Evolutionary conservation across 1,140 invertebrate species (phyloP).

Genomic region (Pachypeltis micranthus): DNA sequence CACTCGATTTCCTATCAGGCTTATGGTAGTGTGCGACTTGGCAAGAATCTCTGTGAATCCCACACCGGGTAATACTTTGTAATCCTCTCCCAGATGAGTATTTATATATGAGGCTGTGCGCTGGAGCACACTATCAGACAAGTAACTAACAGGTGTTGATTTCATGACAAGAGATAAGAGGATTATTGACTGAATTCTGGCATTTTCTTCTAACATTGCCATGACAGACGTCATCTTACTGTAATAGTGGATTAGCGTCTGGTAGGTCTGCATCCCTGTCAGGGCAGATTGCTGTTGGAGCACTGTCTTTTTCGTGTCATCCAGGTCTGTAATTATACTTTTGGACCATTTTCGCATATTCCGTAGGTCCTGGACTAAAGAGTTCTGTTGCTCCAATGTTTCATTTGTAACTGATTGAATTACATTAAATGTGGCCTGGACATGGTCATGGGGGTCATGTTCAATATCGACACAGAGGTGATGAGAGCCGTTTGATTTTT

Average conservation of each 20-base stretch:
- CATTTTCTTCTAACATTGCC: not conserved
- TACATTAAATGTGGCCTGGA: not conserved
- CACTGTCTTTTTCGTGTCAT: not conserved
- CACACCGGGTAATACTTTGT: not conserved
- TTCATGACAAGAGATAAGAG: not conserved
- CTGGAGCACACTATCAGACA: not conserved
- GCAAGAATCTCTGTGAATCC: not conserved
- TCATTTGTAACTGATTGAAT: not conserved
- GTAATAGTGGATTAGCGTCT: not conserved
- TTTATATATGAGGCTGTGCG: not conserved
- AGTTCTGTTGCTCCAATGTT: not conserved
- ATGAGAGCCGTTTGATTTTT: not conserved
- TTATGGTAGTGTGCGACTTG: not conserved
- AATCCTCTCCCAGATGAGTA: not conserved
- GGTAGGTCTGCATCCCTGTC: not conserved
- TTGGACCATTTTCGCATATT: not conserved
- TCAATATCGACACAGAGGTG: not conserved
- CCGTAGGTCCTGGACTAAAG: not conserved
- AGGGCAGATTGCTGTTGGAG: not conserved
- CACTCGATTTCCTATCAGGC: not conserved
- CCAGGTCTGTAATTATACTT: not conserved
- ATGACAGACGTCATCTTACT: not conserved
- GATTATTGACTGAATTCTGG: not conserved
- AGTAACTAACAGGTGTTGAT: not conserved
- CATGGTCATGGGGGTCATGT: not conserved